Conservation (phyloP, 1,140 invertebrate species). For the Drosophila melanica region DNA sequence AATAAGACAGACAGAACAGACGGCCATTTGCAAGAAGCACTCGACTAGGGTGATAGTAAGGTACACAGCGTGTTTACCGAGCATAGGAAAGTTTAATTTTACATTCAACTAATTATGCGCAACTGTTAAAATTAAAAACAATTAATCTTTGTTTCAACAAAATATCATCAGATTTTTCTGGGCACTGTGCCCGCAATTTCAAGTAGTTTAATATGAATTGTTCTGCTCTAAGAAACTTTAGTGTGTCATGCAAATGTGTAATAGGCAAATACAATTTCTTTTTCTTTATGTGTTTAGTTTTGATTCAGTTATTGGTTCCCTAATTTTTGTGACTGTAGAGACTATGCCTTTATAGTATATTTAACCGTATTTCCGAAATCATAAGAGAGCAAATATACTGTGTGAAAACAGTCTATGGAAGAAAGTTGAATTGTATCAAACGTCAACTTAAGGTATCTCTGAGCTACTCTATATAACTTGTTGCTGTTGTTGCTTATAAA, state of each 20-base stretch:
- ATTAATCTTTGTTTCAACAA: slow-evolving; percentile 64
- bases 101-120: slow-evolving; percentile 61
- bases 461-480: too few relatives aligned
- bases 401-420: too few relatives aligned
- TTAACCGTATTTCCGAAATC: too few relatives aligned
- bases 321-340: too few relatives aligned
- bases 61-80: background rate
- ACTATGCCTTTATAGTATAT: too few relatives aligned
- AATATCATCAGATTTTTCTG: slow-evolving; percentile 35
- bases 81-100: slow-evolving; percentile 54
- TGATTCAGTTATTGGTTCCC: too few relatives aligned
- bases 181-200: slow-evolving; percentile 59
- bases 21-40: slow-evolving; percentile 23
- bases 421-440: too few relatives aligned
- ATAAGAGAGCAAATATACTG: too few relatives aligned
- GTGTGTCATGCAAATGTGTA: too few relatives aligned
- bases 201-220: slow-evolving; percentile 24
- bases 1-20: slow-evolving; percentile 13
- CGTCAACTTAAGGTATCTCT: too few relatives aligned
- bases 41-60: background rate
- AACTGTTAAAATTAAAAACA: slow-evolving; percentile 60
- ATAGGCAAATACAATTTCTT: too few relatives aligned
- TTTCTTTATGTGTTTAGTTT: too few relatives aligned
- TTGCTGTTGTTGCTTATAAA: slow-evolving; percentile 39
- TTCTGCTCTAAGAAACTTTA: slow-evolving; percentile 10